Evolutionary conservation across 2,888 invertebrate genomes (phyloP).

Genomic region (Sphinx pinastri): DNA sequence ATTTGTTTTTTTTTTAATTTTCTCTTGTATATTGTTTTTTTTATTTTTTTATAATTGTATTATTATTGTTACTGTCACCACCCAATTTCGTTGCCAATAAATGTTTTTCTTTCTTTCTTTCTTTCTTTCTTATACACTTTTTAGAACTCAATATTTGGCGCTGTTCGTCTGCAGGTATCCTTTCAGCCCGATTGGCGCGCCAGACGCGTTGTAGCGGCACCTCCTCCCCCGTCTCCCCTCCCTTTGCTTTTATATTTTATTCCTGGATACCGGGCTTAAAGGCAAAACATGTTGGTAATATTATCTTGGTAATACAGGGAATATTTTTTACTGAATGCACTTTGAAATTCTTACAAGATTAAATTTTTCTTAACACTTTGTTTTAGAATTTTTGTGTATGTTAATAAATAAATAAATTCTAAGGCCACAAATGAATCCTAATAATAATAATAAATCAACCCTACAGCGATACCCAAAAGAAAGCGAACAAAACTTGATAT

Average conservation of each 20-base stretch:
- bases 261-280: not conserved
- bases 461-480: too few relatives aligned
- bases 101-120: too few relatives aligned
- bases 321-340: not conserved
- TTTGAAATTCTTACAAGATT: not conserved
- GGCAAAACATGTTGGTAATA: not conserved
- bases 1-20: too few relatives aligned
- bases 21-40: too few relatives aligned
- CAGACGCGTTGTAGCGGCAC: slow-evolving; percentile 22
- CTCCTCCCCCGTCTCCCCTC: not conserved
- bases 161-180: slow-evolving; percentile 24
- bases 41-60: too few relatives aligned
- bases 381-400: not conserved
- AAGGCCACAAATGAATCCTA: too few relatives aligned
- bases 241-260: slow-evolving; percentile 13
- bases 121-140: too few relatives aligned
- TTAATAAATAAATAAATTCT: not conserved
- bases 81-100: too few relatives aligned
- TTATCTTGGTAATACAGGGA: not conserved
- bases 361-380: not conserved
- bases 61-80: too few relatives aligned
- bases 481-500: too few relatives aligned
- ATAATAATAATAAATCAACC: too few relatives aligned
- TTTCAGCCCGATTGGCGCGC: slow-evolving; percentile 29
- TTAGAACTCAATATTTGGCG: slow-evolving; percentile 8